A percentile compares a stretch with the other conserved stretches of the same genome.
Conservation (phyloP, 2,888 invertebrate species). For the Lepidocyrtinus sp. region DNA sequence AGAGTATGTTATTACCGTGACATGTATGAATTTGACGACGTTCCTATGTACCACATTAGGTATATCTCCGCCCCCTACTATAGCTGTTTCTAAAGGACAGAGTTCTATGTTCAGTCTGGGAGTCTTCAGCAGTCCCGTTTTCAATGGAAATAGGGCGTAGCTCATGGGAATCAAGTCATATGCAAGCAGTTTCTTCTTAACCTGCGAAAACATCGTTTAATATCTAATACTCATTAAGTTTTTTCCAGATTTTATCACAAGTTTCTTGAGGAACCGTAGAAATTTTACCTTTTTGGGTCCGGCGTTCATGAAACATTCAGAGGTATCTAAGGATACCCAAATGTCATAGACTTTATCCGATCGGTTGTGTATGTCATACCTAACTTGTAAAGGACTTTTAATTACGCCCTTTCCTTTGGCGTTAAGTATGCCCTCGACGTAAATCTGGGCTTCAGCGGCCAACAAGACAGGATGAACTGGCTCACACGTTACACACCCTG, state of each 20-base stretch:
- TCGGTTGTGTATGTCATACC: constrained; percentile 82
- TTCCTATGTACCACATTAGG: constrained; percentile 52
- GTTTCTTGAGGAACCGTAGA: neutral
- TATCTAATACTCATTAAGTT: too few relatives aligned
- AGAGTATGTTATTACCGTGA: constrained; percentile 59
- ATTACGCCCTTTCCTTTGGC: constrained; percentile 58
- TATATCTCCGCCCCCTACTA: constrained; percentile 1
- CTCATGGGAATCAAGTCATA: too few relatives aligned
- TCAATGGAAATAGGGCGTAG: constrained; percentile 86
- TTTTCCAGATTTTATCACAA: too few relatives aligned
- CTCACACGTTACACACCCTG: too few relatives aligned
- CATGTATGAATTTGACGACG: constrained; percentile 63
- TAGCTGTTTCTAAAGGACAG: constrained; percentile 8
- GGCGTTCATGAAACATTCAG: constrained; percentile 95
- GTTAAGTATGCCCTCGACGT: constrained; percentile 61
- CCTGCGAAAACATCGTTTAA: too few relatives aligned
- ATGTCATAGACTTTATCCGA: constrained; percentile 82
- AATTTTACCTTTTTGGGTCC: constrained; percentile 88
- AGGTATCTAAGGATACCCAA: constrained; percentile 83
- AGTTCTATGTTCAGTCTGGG: constrained; percentile 62
- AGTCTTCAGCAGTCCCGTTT: constrained; percentile 80
- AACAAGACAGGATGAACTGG: constrained; percentile 47
- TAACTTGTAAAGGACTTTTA: constrained; percentile 77
- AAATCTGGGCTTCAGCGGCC: constrained; percentile 32
- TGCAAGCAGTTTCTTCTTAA: too few relatives aligned